A percentile compares a stretch with the other conserved stretches of the same genome.
phyloP scores from a whole-genome alignment of 1,140 invertebrate genomes.

The Drosophila ercepeae region DNA sequence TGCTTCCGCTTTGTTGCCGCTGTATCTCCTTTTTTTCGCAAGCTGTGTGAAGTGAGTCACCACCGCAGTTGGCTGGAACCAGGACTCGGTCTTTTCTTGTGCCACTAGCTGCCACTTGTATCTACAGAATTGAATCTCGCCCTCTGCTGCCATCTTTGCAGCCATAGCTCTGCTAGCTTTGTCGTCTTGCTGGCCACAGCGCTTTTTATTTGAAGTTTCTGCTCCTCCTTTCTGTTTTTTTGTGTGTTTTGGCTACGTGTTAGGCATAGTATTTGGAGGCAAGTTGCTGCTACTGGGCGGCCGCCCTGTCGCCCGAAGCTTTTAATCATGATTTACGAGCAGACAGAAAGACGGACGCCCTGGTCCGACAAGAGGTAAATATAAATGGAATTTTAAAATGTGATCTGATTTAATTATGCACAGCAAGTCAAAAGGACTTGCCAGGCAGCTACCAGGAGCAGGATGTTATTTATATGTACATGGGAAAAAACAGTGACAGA shows the following conservation, averaged over 20 bases:
- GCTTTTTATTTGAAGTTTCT: slow-evolving; percentile 72
- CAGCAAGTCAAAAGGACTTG: slow-evolving; percentile 41
- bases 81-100: slow-evolving; percentile 46
- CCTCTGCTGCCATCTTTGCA: slow-evolving; percentile 56
- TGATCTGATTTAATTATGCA: slow-evolving; percentile 83
- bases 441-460: slow-evolving; percentile 9
- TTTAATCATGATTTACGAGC: slow-evolving; percentile 83
- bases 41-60: slow-evolving; percentile 67
- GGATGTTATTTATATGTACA: slow-evolving; percentile 41
- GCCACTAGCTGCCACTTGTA: slow-evolving; percentile 63
- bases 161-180: slow-evolving; percentile 38
- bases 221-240: slow-evolving; percentile 20
- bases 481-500: slow-evolving; percentile 35
- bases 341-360: slow-evolving; percentile 38
- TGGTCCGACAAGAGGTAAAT: slow-evolving; percentile 76
- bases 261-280: slow-evolving; percentile 62
- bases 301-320: slow-evolving; percentile 71
- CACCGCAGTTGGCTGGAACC: slow-evolving; percentile 49
- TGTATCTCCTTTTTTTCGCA: slow-evolving; percentile 20
- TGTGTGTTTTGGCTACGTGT: slow-evolving; percentile 51
- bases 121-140: slow-evolving; percentile 76
- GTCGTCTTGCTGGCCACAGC: slow-evolving; percentile 66
- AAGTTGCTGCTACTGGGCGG: slow-evolving; percentile 14
- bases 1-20: slow-evolving; percentile 32
- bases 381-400: slow-evolving; percentile 84